These are phyloP conservation scores for Microctonus aethiopoides DNA, from an alignment of 2,888 invertebrate species.

Conservation along the genomic window DNA sequence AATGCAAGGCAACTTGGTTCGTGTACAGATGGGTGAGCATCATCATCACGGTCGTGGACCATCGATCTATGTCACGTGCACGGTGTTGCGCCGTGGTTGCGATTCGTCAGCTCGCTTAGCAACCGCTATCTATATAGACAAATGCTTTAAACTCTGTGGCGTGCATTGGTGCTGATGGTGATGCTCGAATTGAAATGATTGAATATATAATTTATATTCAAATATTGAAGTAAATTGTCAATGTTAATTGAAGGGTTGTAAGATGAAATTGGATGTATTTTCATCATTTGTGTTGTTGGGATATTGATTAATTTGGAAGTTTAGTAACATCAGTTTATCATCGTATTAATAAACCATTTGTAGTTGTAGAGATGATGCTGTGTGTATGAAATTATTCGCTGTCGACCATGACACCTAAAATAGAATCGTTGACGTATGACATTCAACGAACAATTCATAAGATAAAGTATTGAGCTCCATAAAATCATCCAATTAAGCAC, in stretches of 20 bases:
- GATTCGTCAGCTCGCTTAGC: constrained; percentile 54
- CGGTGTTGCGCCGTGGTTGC: constrained; percentile 49
- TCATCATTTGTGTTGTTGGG: too few species aligned
- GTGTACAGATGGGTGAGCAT: constrained; percentile 23
- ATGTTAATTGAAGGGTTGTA: too few species aligned
- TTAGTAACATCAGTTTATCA: too few species aligned
- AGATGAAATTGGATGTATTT: too few species aligned
- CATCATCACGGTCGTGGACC: constrained; percentile 40
- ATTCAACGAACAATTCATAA: constrained; percentile 39
- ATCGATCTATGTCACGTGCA: constrained; percentile 58
- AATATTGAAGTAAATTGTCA: too few species aligned
- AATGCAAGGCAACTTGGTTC: constrained; percentile 24
- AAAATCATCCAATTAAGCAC: constrained; percentile 58
- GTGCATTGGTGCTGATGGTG: neutral
- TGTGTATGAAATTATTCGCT: constrained; percentile 37
- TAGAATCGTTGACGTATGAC: constrained; percentile 31
- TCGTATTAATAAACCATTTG: neutral
- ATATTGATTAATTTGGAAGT: too few species aligned
- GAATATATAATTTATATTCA: too few species aligned
- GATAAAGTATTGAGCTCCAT: constrained; percentile 43
- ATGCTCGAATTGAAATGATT: neutral
- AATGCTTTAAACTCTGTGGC: neutral
- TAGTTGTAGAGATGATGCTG: neutral
- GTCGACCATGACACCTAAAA: constrained; percentile 45
- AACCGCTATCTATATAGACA: constrained; percentile 44